Evolutionary conservation across 2,888 invertebrate species (phyloP).

Genomic region (Myopa tessellatipennis): DNA sequence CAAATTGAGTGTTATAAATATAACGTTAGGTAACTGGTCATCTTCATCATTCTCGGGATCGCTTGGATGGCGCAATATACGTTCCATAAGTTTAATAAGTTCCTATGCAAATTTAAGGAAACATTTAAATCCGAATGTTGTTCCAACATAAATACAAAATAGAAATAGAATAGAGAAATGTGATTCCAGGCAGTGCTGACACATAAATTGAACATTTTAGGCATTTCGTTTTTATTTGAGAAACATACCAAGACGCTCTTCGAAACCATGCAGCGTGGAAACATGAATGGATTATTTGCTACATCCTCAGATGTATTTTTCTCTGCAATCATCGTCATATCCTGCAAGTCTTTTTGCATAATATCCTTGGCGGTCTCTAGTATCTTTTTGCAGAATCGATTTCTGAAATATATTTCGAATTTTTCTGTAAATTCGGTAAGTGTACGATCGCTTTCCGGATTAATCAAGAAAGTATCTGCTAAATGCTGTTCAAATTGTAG

Average conservation of each 20-base stretch:
- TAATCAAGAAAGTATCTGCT: slow-evolving; percentile 71
- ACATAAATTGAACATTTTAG: background rate
- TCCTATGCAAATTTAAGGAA: slow-evolving; percentile 53
- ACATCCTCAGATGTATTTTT: slow-evolving; percentile 61
- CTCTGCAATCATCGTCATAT: slow-evolving; percentile 73
- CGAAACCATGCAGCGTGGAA: slow-evolving; percentile 67
- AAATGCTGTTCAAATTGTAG: slow-evolving; percentile 76
- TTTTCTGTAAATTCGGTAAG: slow-evolving; percentile 79
- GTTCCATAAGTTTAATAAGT: slow-evolving; percentile 63
- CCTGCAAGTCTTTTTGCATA: slow-evolving; percentile 85
- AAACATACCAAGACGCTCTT: slow-evolving; percentile 67
- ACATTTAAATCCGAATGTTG: background rate
- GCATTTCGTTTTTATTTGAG: background rate
- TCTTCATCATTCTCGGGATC: slow-evolving; percentile 52
- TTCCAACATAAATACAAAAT: too few species aligned
- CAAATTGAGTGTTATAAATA: slow-evolving; percentile 74
- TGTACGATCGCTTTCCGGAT: slow-evolving; percentile 70
- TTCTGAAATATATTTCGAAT: slow-evolving; percentile 80
- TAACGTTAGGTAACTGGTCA: slow-evolving; percentile 50
- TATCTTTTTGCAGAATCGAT: slow-evolving; percentile 80
- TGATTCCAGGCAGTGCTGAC: too few species aligned
- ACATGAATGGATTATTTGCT: slow-evolving; percentile 59
- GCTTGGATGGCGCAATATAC: slow-evolving; percentile 57
- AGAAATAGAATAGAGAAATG: too few species aligned
- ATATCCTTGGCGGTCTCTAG: slow-evolving; percentile 76